These are phyloP conservation scores for Neodiprion pinetum DNA, from an alignment of 1,140 invertebrate species.

Conservation along the genomic window DNA sequence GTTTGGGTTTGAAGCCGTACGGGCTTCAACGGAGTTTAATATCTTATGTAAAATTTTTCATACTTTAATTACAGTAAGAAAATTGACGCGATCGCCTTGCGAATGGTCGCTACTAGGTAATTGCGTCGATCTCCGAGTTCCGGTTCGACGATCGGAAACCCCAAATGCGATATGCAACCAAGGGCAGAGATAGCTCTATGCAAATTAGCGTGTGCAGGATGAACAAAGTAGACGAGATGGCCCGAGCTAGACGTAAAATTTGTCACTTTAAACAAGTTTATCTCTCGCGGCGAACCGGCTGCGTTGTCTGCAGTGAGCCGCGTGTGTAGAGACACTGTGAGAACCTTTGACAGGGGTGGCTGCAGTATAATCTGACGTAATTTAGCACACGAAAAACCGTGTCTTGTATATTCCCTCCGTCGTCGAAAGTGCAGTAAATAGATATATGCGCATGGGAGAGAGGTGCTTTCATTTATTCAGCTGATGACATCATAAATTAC, in stretches of 20 bases:
- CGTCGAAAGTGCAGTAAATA: too few relatives aligned
- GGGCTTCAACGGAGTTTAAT: too few relatives aligned
- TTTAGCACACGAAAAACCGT: neutral
- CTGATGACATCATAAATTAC: too few relatives aligned
- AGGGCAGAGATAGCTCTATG: slow-evolving; percentile 34
- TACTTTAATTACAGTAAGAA: too few relatives aligned
- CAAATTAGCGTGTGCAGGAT: slow-evolving; percentile 28
- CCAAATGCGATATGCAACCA: neutral
- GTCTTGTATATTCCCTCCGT: too few relatives aligned
- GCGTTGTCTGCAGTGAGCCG: slow-evolving; percentile 23
- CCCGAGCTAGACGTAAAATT: slow-evolving; percentile 31
- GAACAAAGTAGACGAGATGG: slow-evolving; percentile 21
- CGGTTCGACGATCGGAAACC: neutral
- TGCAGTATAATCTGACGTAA: neutral
- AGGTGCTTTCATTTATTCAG: too few relatives aligned
- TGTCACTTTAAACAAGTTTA: slow-evolving; percentile 40
- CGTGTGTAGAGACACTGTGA: slow-evolving; percentile 20
- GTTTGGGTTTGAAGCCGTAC: too few relatives aligned
- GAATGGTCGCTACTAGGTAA: too few relatives aligned
- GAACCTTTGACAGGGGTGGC: slow-evolving; percentile 15
- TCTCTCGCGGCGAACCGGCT: slow-evolving; percentile 35
- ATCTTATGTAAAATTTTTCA: too few relatives aligned
- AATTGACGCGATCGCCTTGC: too few relatives aligned
- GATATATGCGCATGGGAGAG: too few relatives aligned
- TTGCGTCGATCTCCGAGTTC: too few relatives aligned